These are phyloP conservation scores for Tetranychus piercei DNA, from an alignment of 2,888 invertebrate genomes.

Conservation along the genomic window DNA sequence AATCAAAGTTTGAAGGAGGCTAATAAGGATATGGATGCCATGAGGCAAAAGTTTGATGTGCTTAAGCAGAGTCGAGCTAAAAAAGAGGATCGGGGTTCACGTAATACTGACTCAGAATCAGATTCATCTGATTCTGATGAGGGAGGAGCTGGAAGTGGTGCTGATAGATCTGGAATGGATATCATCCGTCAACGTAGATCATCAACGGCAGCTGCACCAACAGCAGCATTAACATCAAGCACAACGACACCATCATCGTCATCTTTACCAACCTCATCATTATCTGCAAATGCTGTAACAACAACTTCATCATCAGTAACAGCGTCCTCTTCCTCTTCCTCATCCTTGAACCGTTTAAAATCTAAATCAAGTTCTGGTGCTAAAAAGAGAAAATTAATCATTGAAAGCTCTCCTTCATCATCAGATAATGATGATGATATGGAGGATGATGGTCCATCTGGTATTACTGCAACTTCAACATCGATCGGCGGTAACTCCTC, in stretches of 20 bases:
- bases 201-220: not conserved
- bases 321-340: not conserved
- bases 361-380: conserved; percentile 21
- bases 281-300: not conserved
- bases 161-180: not conserved
- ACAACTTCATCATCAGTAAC: conserved; percentile 19
- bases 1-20: conserved; percentile 36
- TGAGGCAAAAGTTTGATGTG: conserved; percentile 67
- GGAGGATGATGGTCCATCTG: conserved; percentile 8
- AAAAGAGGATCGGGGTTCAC: conserved; percentile 29
- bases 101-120: conserved; percentile 28
- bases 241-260: not conserved
- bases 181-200: not conserved
- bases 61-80: conserved; percentile 49
- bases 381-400: conserved; percentile 27
- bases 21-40: conserved; percentile 56
- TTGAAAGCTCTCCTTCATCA: conserved; percentile 26
- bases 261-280: not conserved
- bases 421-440: conserved; percentile 19
- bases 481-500: not conserved
- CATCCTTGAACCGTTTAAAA: not conserved
- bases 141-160: not conserved
- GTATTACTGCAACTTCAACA: not conserved
- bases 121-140: conserved; percentile 27
- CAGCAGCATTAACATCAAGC: not conserved